Conservation (phyloP, 1,140 invertebrate genomes). For the Heliconius himera region DNA sequence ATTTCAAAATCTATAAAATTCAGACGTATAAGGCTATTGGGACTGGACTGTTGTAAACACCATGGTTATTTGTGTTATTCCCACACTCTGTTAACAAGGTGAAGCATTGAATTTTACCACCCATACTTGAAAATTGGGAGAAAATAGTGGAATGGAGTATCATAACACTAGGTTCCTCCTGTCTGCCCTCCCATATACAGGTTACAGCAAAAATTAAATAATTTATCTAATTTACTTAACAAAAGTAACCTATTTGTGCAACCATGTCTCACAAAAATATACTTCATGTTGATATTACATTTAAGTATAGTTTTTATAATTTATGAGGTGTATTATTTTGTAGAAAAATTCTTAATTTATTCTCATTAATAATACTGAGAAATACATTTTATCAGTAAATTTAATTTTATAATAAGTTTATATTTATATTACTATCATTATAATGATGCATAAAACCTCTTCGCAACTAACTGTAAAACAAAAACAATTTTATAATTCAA, state of each 20-base stretch:
- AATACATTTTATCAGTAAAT: slow-evolving; percentile 3
- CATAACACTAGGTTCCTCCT: too few species aligned
- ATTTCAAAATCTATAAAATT: not conserved
- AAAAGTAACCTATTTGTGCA: slow-evolving; percentile 15
- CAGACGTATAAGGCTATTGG: too few species aligned
- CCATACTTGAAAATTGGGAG: too few species aligned
- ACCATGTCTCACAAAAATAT: not conserved
- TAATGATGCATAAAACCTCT: not conserved
- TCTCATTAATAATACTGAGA: slow-evolving; percentile 3
- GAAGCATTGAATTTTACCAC: too few species aligned
- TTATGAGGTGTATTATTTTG: slow-evolving; percentile 5
- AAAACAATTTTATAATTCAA: slow-evolving; percentile 6
- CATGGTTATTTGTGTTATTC: too few species aligned
- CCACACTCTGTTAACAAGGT: too few species aligned
- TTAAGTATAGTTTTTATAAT: slow-evolving; percentile 1
- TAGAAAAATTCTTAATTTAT: not conserved
- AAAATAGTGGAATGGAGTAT: too few species aligned
- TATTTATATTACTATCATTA: slow-evolving; percentile 8
- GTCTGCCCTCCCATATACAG: too few species aligned
- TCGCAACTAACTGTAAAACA: slow-evolving; percentile 2
- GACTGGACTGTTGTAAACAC: too few species aligned
- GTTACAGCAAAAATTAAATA: not conserved
- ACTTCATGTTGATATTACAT: not conserved
- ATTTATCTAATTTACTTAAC: not conserved
- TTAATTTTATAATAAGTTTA: slow-evolving; percentile 5